These are phyloP conservation scores for Leptinotarsa texana DNA, from an alignment of 1,140 invertebrate species.

Conservation along the genomic window DNA sequence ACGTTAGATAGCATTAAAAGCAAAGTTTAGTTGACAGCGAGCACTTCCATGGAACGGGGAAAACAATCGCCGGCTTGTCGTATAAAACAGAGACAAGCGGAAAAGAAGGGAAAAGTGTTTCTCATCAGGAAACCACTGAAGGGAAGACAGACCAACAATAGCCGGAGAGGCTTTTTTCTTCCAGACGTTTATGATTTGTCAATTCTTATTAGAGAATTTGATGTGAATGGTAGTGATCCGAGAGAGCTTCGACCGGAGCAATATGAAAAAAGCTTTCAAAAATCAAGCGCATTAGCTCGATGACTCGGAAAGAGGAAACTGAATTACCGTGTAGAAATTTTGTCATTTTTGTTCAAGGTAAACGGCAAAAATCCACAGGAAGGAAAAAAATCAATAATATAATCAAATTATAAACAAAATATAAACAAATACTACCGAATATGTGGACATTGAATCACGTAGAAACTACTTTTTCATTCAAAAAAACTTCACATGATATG, in stretches of 20 bases:
- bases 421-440: too few species aligned
- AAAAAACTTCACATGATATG: too few species aligned
- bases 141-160: slow-evolving; percentile 24
- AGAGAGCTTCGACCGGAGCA: background rate
- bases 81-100: slow-evolving; percentile 18
- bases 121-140: slow-evolving; percentile 20
- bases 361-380: too few species aligned
- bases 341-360: too few species aligned
- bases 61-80: slow-evolving; percentile 19
- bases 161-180: slow-evolving; percentile 16
- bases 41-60: slow-evolving; percentile 33
- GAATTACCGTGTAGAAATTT: too few species aligned
- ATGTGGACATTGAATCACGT: too few species aligned
- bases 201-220: slow-evolving; percentile 10
- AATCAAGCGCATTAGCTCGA: background rate
- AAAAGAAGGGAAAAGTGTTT: slow-evolving; percentile 32
- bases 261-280: slow-evolving; percentile 3
- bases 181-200: slow-evolving; percentile 18
- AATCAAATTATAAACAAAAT: too few species aligned
- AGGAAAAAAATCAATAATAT: too few species aligned
- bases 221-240: background rate
- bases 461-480: too few species aligned
- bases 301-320: too few species aligned
- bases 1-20: slow-evolving; percentile 36
- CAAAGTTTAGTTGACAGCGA: slow-evolving; percentile 38